These are phyloP conservation scores for Equus przewalskii DNA, from an alignment of 2,113 vertebrate genomes.

Conservation along the genomic window DNA sequence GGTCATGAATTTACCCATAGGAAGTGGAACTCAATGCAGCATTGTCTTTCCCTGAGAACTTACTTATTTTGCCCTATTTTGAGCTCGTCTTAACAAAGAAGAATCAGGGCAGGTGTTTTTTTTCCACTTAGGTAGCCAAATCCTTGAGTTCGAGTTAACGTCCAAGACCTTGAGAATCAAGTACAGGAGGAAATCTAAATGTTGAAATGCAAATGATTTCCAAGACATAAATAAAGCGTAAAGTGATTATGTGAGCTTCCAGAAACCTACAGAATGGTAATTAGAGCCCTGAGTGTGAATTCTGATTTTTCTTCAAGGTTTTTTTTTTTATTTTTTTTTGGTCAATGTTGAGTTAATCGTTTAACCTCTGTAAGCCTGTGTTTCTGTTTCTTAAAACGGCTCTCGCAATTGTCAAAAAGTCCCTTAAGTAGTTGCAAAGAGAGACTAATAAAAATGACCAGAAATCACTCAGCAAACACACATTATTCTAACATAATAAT, in stretches of 20 bases:
- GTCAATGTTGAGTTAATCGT: conserved; percentile 34
- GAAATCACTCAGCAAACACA: conserved; percentile 42
- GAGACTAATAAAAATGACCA: conserved; percentile 38
- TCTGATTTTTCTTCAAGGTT: background rate
- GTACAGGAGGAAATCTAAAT: background rate
- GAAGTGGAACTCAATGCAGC: background rate
- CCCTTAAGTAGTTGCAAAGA: conserved; percentile 33
- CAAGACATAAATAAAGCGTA: background rate
- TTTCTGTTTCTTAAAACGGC: conserved; percentile 35
- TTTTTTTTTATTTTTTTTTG: background rate
- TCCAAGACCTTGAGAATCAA: background rate
- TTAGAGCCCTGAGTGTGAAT: background rate
- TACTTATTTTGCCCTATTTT: background rate
- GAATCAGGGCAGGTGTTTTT: background rate
- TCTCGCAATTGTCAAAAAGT: conserved; percentile 19
- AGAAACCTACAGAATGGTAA: background rate
- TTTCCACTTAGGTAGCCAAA: background rate
- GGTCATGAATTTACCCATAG: background rate
- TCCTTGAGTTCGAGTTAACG: background rate
- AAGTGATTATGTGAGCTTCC: background rate
- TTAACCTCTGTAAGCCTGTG: background rate
- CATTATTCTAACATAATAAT: background rate
- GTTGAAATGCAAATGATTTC: conserved; percentile 23
- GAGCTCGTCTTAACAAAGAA: background rate
- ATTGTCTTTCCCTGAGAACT: background rate